phyloP scores from a whole-genome alignment of 2,888 invertebrate species.

The Auanema sp. region DNA sequence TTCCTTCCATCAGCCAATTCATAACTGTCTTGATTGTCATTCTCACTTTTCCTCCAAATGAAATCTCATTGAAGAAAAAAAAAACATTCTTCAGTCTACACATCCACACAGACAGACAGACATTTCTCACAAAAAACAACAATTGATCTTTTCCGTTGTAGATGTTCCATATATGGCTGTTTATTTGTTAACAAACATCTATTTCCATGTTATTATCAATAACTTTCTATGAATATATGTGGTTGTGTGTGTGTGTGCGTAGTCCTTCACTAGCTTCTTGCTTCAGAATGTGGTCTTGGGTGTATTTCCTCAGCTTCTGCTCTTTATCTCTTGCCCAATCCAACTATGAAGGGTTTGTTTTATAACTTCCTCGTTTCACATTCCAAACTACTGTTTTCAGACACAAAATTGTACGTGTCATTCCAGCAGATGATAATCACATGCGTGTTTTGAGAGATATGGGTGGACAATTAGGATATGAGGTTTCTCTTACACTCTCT shows the following conservation, averaged over 20 bases:
- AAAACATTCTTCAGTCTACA: too few species aligned
- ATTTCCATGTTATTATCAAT: too few species aligned
- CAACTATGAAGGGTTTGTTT: conserved; percentile 6
- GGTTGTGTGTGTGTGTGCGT: too few species aligned
- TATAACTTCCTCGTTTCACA: background rate
- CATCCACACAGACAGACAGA: too few species aligned
- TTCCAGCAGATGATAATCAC: conserved; percentile 9
- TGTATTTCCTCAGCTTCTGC: background rate
- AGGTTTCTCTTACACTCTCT: background rate
- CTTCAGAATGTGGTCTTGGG: conserved; percentile 1
- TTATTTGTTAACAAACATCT: too few species aligned
- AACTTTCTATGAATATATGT: too few species aligned
- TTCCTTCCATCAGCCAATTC: too few species aligned
- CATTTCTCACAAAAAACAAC: too few species aligned
- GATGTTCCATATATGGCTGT: background rate
- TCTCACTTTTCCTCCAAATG: too few species aligned
- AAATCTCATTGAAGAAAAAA: too few species aligned
- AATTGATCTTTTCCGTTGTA: background rate
- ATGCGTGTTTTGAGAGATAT: conserved; percentile 10
- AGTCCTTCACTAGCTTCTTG: too few species aligned
- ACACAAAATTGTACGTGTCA: conserved; percentile 13
- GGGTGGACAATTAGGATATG: conserved; percentile 7
- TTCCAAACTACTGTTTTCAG: background rate
- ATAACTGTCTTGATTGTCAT: too few species aligned
- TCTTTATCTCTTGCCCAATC: background rate